Percentiles rank a stretch among this genome's conserved stretches.
Evolutionary conservation across 2,888 invertebrate species (phyloP).

Genomic region (Lycophotia porphyrea): DNA sequence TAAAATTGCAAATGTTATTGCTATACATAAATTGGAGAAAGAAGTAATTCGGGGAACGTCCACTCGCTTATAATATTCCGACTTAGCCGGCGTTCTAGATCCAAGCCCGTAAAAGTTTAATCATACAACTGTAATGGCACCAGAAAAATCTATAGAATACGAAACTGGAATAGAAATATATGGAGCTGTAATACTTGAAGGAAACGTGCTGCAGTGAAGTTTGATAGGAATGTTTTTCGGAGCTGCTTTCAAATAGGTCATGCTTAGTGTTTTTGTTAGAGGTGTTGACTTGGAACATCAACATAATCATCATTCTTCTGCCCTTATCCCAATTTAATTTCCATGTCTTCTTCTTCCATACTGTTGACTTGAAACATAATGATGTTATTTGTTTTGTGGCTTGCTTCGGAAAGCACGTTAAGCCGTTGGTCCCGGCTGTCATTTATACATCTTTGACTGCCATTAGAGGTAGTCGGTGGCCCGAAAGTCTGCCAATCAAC

Average conservation of each 20-base stretch:
- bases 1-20: slow-evolving; percentile 20
- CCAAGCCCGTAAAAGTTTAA: slow-evolving; percentile 56
- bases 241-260: slow-evolving; percentile 12
- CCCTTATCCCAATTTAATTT: not conserved
- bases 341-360: not conserved
- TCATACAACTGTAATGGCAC: slow-evolving; percentile 54
- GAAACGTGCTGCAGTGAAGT: slow-evolving; percentile 42
- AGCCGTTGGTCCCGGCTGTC: too few relatives aligned
- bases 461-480: too few relatives aligned
- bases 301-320: not conserved
- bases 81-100: slow-evolving; percentile 49
- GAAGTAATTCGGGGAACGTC: slow-evolving; percentile 26
- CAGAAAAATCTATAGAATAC: slow-evolving; percentile 53
- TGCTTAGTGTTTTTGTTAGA: not conserved
- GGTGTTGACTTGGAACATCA: not conserved
- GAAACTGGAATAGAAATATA: slow-evolving; percentile 52
- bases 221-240: slow-evolving; percentile 38
- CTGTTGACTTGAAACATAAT: not conserved
- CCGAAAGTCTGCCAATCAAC: too few relatives aligned
- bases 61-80: slow-evolving; percentile 52
- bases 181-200: slow-evolving; percentile 33
- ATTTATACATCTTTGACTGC: too few relatives aligned
- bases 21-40: slow-evolving; percentile 30
- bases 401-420: too few relatives aligned
- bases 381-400: too few relatives aligned